Percentiles rank a stretch among this genome's conserved stretches.
These are phyloP conservation scores for Drosophila aff. DNA, from an alignment of 1,140 invertebrate genomes.

Conservation along the genomic window DNA sequence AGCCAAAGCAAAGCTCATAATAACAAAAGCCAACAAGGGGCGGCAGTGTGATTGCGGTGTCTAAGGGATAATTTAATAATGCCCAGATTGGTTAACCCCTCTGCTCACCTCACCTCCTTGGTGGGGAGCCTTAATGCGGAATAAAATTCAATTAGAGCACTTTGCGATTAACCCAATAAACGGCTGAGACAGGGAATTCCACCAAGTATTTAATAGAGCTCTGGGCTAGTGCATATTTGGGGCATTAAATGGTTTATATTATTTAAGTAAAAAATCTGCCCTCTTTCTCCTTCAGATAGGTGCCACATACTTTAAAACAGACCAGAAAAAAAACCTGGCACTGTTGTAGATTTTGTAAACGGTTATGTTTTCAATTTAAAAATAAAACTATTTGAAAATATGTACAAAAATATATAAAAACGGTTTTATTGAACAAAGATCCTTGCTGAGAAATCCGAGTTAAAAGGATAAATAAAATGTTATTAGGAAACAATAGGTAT, in stretches of 20 bases:
- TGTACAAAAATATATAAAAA: not conserved
- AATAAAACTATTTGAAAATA: too few relatives aligned
- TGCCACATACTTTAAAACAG: too few relatives aligned
- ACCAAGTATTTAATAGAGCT: not conserved
- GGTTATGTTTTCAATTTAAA: too few relatives aligned
- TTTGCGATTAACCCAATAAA: slow-evolving; percentile 34
- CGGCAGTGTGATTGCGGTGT: slow-evolving; percentile 47
- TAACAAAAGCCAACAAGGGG: slow-evolving; percentile 37
- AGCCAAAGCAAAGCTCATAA: slow-evolving; percentile 48
- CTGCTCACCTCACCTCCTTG: not conserved
- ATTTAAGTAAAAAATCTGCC: too few relatives aligned
- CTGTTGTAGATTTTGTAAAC: too few relatives aligned
- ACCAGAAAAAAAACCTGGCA: not conserved
- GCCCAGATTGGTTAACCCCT: slow-evolving; percentile 48
- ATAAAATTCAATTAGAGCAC: slow-evolving; percentile 50
- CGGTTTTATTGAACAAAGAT: not conserved
- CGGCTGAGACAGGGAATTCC: not conserved
- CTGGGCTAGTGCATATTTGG: not conserved
- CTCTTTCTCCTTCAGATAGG: not conserved
- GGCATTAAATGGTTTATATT: too few relatives aligned
- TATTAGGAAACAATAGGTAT: too few relatives aligned
- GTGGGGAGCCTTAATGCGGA: slow-evolving; percentile 34
- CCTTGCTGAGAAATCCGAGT: not conserved
- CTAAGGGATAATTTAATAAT: slow-evolving; percentile 56
- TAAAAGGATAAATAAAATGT: too few relatives aligned